Evolutionary conservation across 2,888 invertebrate species (phyloP).

Genomic region (Megaustenia siamemsis): DNA sequence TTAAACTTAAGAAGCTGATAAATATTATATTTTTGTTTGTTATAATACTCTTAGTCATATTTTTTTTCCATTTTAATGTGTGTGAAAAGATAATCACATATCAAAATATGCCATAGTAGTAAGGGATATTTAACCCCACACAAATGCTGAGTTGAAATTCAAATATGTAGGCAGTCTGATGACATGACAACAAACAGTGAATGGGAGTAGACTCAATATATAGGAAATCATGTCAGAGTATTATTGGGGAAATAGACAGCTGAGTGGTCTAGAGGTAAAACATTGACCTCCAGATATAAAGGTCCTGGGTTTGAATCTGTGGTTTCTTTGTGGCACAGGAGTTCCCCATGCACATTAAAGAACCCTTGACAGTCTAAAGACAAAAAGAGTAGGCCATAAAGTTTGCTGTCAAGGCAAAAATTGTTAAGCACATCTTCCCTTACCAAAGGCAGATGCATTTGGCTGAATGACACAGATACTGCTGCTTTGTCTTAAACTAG

Average conservation of each 20-base stretch:
- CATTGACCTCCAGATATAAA: background rate
- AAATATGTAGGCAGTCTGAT: background rate
- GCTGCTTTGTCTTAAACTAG: no score
- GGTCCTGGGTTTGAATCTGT: background rate
- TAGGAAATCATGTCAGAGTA: background rate
- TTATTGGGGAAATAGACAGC: no score
- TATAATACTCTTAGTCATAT: background rate
- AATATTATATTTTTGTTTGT: background rate
- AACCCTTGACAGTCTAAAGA: no score
- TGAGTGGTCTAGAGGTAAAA: no score
- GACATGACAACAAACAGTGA: background rate
- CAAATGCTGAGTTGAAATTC: background rate
- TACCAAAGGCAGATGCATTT: no score
- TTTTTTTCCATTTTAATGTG: background rate
- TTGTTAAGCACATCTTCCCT: no score
- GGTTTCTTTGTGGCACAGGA: background rate
- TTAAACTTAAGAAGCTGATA: no score
- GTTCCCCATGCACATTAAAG: no score
- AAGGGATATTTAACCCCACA: background rate
- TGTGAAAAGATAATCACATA: background rate
- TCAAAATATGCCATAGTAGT: background rate
- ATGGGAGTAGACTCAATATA: background rate
- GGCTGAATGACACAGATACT: no score
- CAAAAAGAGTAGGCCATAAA: no score
- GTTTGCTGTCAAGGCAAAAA: no score